phyloP scores from a whole-genome alignment of 2,888 invertebrate genomes.

The Lasioglossum marginatum region DNA sequence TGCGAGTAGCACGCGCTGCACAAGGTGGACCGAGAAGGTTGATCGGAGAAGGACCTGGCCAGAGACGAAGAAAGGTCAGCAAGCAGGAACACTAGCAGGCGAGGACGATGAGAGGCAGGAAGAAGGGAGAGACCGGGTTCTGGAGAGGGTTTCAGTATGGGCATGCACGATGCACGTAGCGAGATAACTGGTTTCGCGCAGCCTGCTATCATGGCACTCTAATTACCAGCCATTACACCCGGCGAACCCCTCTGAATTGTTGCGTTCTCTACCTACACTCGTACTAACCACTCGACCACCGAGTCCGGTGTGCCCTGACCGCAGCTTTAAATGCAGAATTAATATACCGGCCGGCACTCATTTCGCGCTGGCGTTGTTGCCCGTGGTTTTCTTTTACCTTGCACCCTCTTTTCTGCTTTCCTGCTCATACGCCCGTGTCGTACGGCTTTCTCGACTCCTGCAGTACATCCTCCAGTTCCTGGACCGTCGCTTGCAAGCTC shows the following conservation, averaged over 20 bases:
- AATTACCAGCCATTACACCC: slow-evolving; percentile 83
- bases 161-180: slow-evolving; percentile 82
- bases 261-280: slow-evolving; percentile 80
- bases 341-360: slow-evolving; percentile 80
- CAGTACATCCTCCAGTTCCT: background rate
- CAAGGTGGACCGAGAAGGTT: background rate
- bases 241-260: slow-evolving; percentile 81
- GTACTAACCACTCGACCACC: slow-evolving; percentile 78
- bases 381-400: slow-evolving; percentile 73
- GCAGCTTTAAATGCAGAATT: slow-evolving; percentile 81
- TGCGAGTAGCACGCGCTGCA: slow-evolving; percentile 31
- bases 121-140: slow-evolving; percentile 35
- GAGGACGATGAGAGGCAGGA: slow-evolving; percentile 38
- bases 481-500: background rate
- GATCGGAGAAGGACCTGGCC: slow-evolving; percentile 40
- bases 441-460: background rate
- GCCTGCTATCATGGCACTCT: slow-evolving; percentile 83
- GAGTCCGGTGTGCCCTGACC: slow-evolving; percentile 80
- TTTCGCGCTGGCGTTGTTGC: slow-evolving; percentile 76
- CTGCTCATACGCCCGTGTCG: background rate
- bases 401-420: slow-evolving; percentile 16
- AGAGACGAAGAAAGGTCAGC: slow-evolving; percentile 46
- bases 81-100: slow-evolving; percentile 52
- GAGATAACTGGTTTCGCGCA: slow-evolving; percentile 83
- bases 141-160: slow-evolving; percentile 68